A percentile compares a stretch with the other conserved stretches of the same genome.
These are phyloP conservation scores for Polymixis lichenea DNA, from an alignment of 2,888 invertebrate genomes.

Conservation along the genomic window DNA sequence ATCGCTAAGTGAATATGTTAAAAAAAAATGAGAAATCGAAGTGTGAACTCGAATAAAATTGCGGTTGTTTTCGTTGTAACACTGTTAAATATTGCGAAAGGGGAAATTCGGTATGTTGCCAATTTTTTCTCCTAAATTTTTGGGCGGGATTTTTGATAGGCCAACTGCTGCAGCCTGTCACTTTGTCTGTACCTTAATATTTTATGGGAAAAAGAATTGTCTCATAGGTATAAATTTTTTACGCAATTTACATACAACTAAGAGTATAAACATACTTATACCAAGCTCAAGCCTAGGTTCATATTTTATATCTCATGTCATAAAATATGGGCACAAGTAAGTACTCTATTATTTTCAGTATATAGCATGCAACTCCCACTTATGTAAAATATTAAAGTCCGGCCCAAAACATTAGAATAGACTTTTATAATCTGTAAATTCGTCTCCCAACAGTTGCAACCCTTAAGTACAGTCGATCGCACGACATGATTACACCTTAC, in stretches of 20 bases:
- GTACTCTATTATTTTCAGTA: neutral
- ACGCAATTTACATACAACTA: neutral
- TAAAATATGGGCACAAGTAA: neutral
- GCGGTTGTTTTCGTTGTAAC: conserved; percentile 14
- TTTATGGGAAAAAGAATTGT: neutral
- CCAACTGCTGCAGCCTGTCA: neutral
- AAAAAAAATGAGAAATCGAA: conserved; percentile 54
- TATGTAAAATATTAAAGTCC: neutral
- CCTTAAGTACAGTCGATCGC: too few species aligned
- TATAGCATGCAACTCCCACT: neutral
- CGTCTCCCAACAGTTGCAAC: neutral
- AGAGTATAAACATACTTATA: neutral
- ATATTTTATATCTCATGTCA: neutral
- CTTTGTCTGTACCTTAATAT: neutral
- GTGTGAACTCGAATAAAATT: conserved; percentile 42
- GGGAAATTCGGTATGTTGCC: conserved; percentile 2
- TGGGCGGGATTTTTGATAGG: neutral
- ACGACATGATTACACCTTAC: too few species aligned
- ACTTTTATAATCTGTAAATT: neutral
- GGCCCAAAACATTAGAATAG: neutral
- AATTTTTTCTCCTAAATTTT: neutral
- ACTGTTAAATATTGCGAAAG: conserved; percentile 14
- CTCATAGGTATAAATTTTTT: neutral
- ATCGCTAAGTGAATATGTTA: conserved; percentile 62
- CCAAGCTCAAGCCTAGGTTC: neutral